phyloP scores from a whole-genome alignment of 2,797 vertebrate genomes.

The Threskiornis aethiopicus region DNA sequence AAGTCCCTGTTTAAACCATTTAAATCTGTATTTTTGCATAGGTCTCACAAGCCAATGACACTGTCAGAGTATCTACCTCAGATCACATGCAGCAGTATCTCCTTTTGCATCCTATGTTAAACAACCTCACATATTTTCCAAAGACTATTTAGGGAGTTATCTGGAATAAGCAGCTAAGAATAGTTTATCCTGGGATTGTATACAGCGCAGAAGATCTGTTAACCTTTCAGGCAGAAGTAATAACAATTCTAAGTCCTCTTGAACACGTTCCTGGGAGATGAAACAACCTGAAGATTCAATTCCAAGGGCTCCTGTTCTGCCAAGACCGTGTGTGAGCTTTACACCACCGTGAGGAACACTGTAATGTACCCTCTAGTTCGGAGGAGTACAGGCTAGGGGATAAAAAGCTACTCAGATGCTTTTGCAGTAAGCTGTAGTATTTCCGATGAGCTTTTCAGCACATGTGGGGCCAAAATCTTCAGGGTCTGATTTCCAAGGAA shows the following conservation, averaged over 20 bases:
- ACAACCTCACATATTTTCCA: neutral
- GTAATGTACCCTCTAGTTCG: neutral
- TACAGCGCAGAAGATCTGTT: slow-evolving; percentile 25
- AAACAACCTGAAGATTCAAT: slow-evolving; percentile 35
- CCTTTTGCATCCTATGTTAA: neutral
- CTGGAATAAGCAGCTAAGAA: slow-evolving; percentile 46
- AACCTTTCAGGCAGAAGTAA: slow-evolving; percentile 51
- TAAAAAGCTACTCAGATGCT: neutral
- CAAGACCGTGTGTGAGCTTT: neutral
- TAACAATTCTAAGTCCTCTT: slow-evolving; percentile 37
- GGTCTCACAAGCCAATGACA: neutral
- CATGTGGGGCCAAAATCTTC: neutral
- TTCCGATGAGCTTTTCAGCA: neutral
- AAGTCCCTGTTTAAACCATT: neutral
- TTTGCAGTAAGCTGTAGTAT: neutral
- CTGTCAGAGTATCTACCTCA: neutral
- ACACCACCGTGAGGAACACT: neutral
- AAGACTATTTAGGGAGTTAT: slow-evolving; percentile 63
- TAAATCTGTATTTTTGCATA: neutral
- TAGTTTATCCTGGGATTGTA: slow-evolving; percentile 32
- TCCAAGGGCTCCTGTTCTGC: slow-evolving; percentile 4
- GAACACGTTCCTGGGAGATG: slow-evolving; percentile 48
- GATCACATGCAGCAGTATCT: neutral
- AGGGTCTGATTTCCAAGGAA: neutral
- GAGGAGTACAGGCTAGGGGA: neutral